Base-by-base conservation (phyloP, 2,113 vertebrate genomes). In the Thryonomys swinderianus region DNA sequence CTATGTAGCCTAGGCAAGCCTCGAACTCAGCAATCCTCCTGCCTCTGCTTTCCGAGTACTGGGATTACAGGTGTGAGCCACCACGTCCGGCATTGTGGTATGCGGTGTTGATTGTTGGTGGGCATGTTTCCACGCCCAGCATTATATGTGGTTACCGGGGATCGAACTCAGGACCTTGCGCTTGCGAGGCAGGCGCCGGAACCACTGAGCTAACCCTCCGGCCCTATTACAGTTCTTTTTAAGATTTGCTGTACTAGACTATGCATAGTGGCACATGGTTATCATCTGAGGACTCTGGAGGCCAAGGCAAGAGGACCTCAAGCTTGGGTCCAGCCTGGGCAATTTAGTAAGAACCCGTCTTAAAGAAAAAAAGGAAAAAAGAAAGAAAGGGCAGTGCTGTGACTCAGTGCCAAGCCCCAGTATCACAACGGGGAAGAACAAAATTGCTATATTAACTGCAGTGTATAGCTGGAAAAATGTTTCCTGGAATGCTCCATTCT, bases 211-310 rank as follows among this genome's bases (percentile, higher is more conserved):
- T n/a, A n/a, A n/a, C n/a, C n/a, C n/a, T n/a, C n/a, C n/a, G n/a
- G n/a, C n/a, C n/a, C n/a, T 94, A 92, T n/a, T n/a, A 10, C n/a
- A 79, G 12, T 95, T 85, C 80, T 78, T 95, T 27, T 91, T 45
- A 74, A 73, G 10, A 81, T 82, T 95, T 93, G 83, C 48, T 78
- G 40, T 34, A 53, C 53, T 78, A 51, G 53, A 53, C 30, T 53
- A 34, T 30, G 48, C 30, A 42, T 51, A 2, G 42, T 32, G 42
- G 42, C 40, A 76, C 14, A 76, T 48, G 27, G 7, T 13, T 76
- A 42, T 27, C 27, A 53, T 78, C 48, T 30, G 45, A 78, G 17
- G 17, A 78, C 32, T 78, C 74, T 78, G 45, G 74, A 78, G 32
- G 48, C 16, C 4, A 53, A 78, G 45, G 45, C 45, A 78, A 23